These are phyloP conservation scores for Gryllus bimaculatus DNA, from an alignment of 1,140 invertebrate species.

Conservation along the genomic window DNA sequence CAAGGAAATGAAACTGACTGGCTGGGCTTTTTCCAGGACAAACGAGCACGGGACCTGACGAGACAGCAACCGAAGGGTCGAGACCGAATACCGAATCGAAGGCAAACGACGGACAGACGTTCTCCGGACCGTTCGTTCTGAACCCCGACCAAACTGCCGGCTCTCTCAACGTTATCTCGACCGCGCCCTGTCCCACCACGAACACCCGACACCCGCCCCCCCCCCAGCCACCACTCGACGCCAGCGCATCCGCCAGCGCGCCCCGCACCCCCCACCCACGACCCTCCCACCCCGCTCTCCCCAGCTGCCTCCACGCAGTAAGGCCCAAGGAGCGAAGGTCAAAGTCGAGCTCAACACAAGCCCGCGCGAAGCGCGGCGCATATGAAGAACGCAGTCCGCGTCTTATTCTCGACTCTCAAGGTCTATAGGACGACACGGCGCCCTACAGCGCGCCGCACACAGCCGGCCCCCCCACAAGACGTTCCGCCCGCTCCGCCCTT, in stretches of 20 bases:
- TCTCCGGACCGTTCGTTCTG: not conserved
- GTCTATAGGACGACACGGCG: no score
- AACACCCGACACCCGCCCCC: not conserved
- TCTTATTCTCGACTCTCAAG: no score
- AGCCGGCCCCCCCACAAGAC: no score
- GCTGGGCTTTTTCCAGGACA: not conserved
- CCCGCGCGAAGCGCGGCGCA: no score
- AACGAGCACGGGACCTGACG: not conserved
- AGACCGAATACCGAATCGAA: not conserved
- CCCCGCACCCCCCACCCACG: not conserved
- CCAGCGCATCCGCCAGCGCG: conserved; percentile 20
- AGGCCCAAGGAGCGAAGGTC: no score
- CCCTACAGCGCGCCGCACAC: no score
- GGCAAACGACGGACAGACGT: not conserved
- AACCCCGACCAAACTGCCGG: not conserved
- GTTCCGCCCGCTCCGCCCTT: not conserved
- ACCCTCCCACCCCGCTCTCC: not conserved
- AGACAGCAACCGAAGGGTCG: not conserved
- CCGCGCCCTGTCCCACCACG: no score
- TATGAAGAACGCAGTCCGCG: no score
- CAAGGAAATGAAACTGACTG: not conserved
- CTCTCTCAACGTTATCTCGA: not conserved
- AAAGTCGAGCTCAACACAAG: no score
- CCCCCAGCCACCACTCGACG: not conserved
- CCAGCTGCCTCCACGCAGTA: not conserved